Evolutionary conservation across 2,888 invertebrate genomes (phyloP).

Genomic region (Petrolisthes manimaculis): DNA sequence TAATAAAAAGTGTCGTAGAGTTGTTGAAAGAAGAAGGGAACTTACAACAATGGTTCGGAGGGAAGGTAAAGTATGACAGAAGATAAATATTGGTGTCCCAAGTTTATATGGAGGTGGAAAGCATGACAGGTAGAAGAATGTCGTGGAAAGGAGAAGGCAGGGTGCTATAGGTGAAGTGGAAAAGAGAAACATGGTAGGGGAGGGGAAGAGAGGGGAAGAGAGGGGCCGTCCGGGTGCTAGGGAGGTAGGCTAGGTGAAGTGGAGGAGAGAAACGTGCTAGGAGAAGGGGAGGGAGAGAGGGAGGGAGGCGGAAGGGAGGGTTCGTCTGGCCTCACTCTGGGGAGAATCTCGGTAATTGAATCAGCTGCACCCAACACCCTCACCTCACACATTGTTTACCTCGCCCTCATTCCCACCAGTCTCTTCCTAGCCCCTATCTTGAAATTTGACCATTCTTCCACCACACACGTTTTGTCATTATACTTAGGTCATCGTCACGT

Average conservation of each 20-base stretch:
- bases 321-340: neutral
- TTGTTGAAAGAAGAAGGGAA: too few relatives aligned
- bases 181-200: neutral
- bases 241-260: neutral
- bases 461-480: too few relatives aligned
- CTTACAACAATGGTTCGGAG: too few relatives aligned
- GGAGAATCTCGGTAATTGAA: constrained; percentile 9
- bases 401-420: neutral
- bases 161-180: neutral
- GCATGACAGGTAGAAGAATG: neutral
- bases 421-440: neutral
- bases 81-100: too few relatives aligned
- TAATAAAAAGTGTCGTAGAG: too few relatives aligned
- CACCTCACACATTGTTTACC: neutral
- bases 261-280: neutral
- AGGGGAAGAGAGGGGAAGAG: neutral
- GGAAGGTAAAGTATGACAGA: too few relatives aligned
- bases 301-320: neutral
- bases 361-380: neutral
- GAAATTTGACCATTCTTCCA: too few relatives aligned
- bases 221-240: neutral
- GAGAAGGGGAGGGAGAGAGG: neutral
- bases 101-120: neutral
- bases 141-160: neutral
- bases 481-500: too few relatives aligned